Evolutionary conservation across 2,888 invertebrate genomes (phyloP), one percentile per base, ranked within the genome.

Genomic region (Leucozona laternaria): DNA sequence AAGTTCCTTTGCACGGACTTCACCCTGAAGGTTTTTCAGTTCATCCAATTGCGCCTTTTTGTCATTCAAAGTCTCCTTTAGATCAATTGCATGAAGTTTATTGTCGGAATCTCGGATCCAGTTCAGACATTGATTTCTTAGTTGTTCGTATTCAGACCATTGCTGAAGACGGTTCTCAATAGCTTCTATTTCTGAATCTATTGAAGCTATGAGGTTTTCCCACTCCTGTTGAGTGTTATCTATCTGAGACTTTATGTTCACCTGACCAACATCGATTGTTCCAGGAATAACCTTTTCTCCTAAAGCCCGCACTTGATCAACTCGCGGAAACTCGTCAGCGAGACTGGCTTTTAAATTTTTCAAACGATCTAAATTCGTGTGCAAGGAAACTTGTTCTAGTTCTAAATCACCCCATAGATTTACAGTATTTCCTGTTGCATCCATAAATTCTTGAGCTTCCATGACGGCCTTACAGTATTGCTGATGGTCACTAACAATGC

Each of bases 71-170:
- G 96, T 96, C 0, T 97, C 94, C 91, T 98, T 97, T 40, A 97
- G 93, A 89, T 98, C 97, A 10, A 98, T 95, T 15, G 97, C 96
- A 91, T 98, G 98, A 28, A 98, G 94, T 91, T 96, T 96, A 22
- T 95, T 96, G 89, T 98, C 98, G 0, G 97, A 96, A 83, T 97
- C 96, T 85, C 97, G 95, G 73, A 98, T 95, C 98, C 98, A 98
- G 40, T 94, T 93, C 78, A 97, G 93, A 89, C 98, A 97, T 88
- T 96, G 95, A 89, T 98, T 98, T 91, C 97, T 97, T 90, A 97
- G 93, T 22, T 94, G 94, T 91, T 98, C 98, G 91, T 97, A 98
- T 90, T 98, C 98, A 73, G 96, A 95, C 98, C 98, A 98, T 90
- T 97, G 97, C 89, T 96, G 96, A 64, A 98, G 94, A 91, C 98